These are phyloP conservation scores for Drosophila takahashii DNA, from an alignment of 1,140 invertebrate species.

Conservation along the genomic window DNA sequence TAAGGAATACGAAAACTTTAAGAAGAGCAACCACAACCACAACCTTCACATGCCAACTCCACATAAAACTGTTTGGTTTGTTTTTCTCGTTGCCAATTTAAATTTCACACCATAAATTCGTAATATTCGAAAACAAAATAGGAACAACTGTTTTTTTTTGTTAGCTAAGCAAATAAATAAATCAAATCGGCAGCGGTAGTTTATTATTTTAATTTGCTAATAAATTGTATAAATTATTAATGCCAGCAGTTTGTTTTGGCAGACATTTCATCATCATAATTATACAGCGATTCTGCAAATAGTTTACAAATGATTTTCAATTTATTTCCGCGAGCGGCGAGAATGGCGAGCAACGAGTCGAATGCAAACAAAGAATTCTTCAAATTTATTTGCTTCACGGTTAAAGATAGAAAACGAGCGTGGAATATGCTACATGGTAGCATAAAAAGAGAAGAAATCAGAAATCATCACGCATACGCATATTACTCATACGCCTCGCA, in stretches of 20 bases:
- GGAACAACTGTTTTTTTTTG: slow-evolving; percentile 9
- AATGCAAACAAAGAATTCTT: slow-evolving; percentile 66
- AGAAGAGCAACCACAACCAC: slow-evolving; percentile 10
- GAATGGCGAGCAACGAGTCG: slow-evolving; percentile 7
- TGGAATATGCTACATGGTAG: slow-evolving; percentile 60
- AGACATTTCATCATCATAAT: slow-evolving; percentile 48
- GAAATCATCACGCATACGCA: slow-evolving; percentile 50
- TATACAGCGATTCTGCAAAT: slow-evolving; percentile 39
- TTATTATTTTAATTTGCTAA: slow-evolving; percentile 65
- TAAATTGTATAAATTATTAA: slow-evolving; percentile 76
- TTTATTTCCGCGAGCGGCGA: slow-evolving; percentile 25
- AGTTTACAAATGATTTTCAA: slow-evolving; percentile 71
- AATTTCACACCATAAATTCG: slow-evolving; percentile 15
- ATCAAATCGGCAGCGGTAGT: slow-evolving; percentile 26
- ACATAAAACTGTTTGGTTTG: slow-evolving; percentile 29
- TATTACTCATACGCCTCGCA: slow-evolving; percentile 78
- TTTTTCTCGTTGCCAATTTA: slow-evolving; percentile 25
- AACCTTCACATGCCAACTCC: slow-evolving; percentile 59
- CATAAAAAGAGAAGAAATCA: slow-evolving; percentile 37
- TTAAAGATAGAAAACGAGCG: slow-evolving; percentile 38
- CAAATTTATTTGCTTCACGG: slow-evolving; percentile 68
- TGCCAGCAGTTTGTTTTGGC: slow-evolving; percentile 62
- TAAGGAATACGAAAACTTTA: neutral
- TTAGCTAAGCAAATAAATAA: slow-evolving; percentile 62
- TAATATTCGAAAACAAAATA: slow-evolving; percentile 5